These are phyloP conservation scores for Sitta carolinensis DNA, from an alignment of 2,797 vertebrate species.

Conservation along the genomic window DNA sequence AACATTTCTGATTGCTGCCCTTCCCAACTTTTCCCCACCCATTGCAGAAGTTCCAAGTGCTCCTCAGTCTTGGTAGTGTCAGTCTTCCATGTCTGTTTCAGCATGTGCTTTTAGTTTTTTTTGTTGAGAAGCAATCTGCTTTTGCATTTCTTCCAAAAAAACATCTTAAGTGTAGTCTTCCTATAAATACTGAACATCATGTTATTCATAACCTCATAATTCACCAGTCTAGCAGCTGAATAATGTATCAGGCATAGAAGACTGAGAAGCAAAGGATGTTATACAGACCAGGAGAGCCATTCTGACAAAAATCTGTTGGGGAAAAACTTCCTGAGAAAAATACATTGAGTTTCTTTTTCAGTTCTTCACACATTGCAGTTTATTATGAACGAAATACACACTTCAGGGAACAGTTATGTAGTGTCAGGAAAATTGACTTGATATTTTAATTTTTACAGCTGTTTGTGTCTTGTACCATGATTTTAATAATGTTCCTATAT, in stretches of 20 bases:
- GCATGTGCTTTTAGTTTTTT: not conserved
- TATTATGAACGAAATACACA: not conserved
- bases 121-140: constrained; percentile 17
- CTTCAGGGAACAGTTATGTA: not conserved
- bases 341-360: not conserved
- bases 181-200: not conserved
- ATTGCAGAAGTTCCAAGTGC: not conserved
- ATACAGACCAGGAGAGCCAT: not conserved
- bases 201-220: constrained; percentile 23
- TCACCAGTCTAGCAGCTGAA: constrained; percentile 8
- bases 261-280: not conserved
- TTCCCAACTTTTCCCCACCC: constrained; percentile 15
- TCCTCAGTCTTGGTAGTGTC: not conserved
- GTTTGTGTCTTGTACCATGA: not conserved
- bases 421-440: not conserved
- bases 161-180: not conserved
- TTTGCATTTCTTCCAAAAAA: constrained; percentile 1
- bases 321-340: constrained; percentile 11
- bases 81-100: not conserved
- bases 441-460: constrained; percentile 33
- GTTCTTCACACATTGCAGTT: not conserved
- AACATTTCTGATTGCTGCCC: not conserved
- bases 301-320: not conserved
- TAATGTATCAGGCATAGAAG: constrained; percentile 6
- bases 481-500: not conserved